Base-by-base conservation (phyloP, 2,888 invertebrate genomes). In the Polydrusus pterygomalis region DNA sequence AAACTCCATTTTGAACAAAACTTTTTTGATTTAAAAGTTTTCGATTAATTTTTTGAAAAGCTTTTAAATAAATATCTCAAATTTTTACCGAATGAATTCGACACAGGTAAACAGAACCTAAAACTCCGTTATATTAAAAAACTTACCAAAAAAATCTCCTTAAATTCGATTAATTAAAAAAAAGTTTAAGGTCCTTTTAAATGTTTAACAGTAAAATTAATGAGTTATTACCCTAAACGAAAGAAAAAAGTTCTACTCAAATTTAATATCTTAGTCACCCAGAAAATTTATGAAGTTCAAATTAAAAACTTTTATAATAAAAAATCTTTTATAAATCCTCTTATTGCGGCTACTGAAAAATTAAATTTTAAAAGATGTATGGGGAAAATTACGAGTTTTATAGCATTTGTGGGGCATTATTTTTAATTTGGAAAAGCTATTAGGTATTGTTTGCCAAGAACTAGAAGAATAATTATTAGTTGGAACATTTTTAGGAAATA, bases 291-390 rank as follows among this genome's bases (percentile, higher is more conserved):
- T 63, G 74, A 74, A 69, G 74, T 69, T 62, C 56, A 74, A 74
- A 74, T 74, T 68, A 69, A 74, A 74, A 74, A 74, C 63, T 74
- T 74, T 74, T 69, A 69, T 63, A 68, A 69, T 70, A 69, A 74
- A 62, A 74, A 72, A 65, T 51, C 64, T 65, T 64, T 65, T 47
- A 63, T 43, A 64, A 64, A 63, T 72, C 43, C 56, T 62, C 62
- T 68, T 74, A 62, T 62, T 51, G 30, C 17, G 70, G 51, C 43
- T 38, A 34, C 60, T 11, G 43, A 70, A 62, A 60, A 58, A 70
- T 70, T 69, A 62, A 60, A 70, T 70, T 69, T 69, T 30, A 20
- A 30, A 60, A 60, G 58, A 60, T 60, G 38, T 60, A 60, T 60
- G 40, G 38, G 17, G 17, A 38, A 60, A 60, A 60, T 60, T 18